These are phyloP conservation scores for Meteorus cinctellus DNA, from an alignment of 2,888 invertebrate genomes.

Conservation along the genomic window DNA sequence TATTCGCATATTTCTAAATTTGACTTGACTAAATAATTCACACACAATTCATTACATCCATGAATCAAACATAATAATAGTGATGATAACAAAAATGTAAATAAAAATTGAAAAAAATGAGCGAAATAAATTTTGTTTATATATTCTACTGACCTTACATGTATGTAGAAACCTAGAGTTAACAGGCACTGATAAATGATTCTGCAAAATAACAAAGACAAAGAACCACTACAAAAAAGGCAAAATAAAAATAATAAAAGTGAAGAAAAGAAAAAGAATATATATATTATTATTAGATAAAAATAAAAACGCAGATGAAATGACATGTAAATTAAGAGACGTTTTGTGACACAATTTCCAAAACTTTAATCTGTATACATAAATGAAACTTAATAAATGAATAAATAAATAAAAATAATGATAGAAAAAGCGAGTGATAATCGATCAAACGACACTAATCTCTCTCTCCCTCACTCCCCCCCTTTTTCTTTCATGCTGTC, in stretches of 20 bases:
- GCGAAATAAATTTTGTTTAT: slow-evolving; percentile 32
- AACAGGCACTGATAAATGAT: slow-evolving; percentile 91
- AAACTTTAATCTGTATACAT: neutral
- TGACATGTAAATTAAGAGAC: slow-evolving; percentile 48
- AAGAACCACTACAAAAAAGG: slow-evolving; percentile 76
- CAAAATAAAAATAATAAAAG: slow-evolving; percentile 76
- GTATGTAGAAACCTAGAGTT: slow-evolving; percentile 88
- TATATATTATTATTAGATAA: neutral
- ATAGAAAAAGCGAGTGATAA: slow-evolving; percentile 34
- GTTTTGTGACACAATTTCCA: neutral
- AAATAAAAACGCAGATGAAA: slow-evolving; percentile 53
- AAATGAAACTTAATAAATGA: slow-evolving; percentile 7
- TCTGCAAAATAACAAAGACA: slow-evolving; percentile 82
- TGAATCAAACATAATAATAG: neutral
- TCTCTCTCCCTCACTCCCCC: neutral
- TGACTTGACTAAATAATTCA: neutral
- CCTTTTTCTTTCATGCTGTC: slow-evolving; percentile 31
- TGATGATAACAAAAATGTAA: slow-evolving; percentile 11
- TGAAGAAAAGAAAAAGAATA: slow-evolving; percentile 46
- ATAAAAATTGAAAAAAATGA: slow-evolving; percentile 25
- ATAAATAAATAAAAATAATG: slow-evolving; percentile 25
- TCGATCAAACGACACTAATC: slow-evolving; percentile 32
- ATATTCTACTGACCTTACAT: slow-evolving; percentile 80
- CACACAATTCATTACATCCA: neutral
- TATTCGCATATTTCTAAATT: neutral